Percentiles rank a stretch among this genome's conserved stretches.
phyloP scores from a whole-genome alignment of 1,140 invertebrate species.

The Macrocentrus cingulum region DNA sequence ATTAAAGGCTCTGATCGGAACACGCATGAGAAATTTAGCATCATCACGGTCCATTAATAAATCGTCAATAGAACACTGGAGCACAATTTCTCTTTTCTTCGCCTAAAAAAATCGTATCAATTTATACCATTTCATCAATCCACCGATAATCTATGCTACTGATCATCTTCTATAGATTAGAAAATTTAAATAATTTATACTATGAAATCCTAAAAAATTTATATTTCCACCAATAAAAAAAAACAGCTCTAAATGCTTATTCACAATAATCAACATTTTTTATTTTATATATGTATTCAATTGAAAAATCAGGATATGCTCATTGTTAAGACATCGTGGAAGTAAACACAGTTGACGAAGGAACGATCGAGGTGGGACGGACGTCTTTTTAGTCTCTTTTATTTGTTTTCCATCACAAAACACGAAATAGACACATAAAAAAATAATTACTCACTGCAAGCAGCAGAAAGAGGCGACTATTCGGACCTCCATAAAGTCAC shows the following conservation, averaged over 20 bases:
- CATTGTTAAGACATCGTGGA: conserved; percentile 9
- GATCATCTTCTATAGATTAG: too few relatives aligned
- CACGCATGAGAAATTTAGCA: conserved; percentile 28
- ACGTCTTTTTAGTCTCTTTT: conserved; percentile 2
- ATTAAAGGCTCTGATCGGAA: conserved; percentile 35
- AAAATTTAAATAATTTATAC: too few relatives aligned
- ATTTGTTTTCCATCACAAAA: too few relatives aligned
- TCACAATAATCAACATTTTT: neutral
- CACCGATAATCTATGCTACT: too few relatives aligned
- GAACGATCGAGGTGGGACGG: conserved; percentile 20
- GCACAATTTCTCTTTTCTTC: too few relatives aligned
- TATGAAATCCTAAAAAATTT: conserved; percentile 1
- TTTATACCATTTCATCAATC: too few relatives aligned
- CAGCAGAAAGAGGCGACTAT: too few relatives aligned
- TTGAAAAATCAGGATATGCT: conserved; percentile 20
- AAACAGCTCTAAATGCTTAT: neutral
- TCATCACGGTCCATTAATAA: conserved; percentile 16
- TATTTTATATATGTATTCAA: neutral
- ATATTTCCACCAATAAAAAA: neutral
- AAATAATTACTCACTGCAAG: too few relatives aligned
- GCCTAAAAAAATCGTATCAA: too few relatives aligned
- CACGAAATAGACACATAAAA: too few relatives aligned
- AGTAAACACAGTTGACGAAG: conserved; percentile 7
- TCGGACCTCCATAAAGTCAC: too few relatives aligned
- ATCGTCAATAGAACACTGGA: neutral